A percentile compares a stretch with the other conserved stretches of the same genome.
Evolutionary conservation across 1,140 invertebrate species (phyloP).

Genomic region (Leptopilina boulardi): DNA sequence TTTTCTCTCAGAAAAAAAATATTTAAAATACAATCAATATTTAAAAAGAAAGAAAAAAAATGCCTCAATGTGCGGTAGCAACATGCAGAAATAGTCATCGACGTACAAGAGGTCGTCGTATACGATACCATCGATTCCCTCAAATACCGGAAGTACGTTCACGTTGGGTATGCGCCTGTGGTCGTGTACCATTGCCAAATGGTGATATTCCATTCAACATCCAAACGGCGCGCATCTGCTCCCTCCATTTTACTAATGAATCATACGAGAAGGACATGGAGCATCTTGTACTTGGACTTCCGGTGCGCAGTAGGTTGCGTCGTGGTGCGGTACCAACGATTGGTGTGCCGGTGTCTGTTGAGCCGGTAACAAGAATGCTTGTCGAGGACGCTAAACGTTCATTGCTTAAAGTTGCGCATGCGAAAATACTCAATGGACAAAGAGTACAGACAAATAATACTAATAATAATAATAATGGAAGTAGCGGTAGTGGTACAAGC

Average conservation of each 20-base stretch:
- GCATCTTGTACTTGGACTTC: conserved; percentile 78
- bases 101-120: conserved; percentile 77
- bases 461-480: too few relatives aligned
- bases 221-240: conserved; percentile 78
- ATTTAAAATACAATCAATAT: too few relatives aligned
- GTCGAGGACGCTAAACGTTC: conserved; percentile 73
- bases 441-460: not conserved
- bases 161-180: conserved; percentile 77
- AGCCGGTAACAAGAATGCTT: conserved; percentile 71
- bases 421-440: conserved; percentile 55
- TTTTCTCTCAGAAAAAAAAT: too few relatives aligned
- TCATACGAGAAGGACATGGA: conserved; percentile 79
- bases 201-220: conserved; percentile 76
- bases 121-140: conserved; percentile 79
- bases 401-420: conserved; percentile 68
- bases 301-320: conserved; percentile 75
- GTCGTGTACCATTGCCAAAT: conserved; percentile 72
- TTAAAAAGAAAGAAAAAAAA: conserved; percentile 57
- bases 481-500: too few relatives aligned
- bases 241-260: conserved; percentile 76
- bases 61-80: conserved; percentile 79
- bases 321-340: conserved; percentile 77
- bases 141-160: conserved; percentile 76
- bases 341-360: conserved; percentile 75
- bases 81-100: conserved; percentile 79